Evolutionary conservation across 2,888 invertebrate genomes (phyloP).

Genomic region (Drosophila cognata): DNA sequence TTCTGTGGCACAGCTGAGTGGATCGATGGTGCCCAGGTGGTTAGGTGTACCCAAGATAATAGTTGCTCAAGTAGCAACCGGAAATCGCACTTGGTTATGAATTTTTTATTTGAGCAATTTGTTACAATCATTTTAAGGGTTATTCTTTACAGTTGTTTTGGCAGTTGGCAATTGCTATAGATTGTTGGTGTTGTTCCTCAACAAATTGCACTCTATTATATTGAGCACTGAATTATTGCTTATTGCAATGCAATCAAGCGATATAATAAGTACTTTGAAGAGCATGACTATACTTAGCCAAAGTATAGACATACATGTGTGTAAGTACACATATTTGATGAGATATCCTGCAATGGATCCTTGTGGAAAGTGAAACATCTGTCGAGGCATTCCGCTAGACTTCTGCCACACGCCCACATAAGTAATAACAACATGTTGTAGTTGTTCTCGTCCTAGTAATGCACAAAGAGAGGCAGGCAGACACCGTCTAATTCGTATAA

Average conservation of each 20-base stretch:
- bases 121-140: not conserved
- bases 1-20: not conserved
- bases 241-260: slow-evolving; percentile 5
- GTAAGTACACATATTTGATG: not conserved
- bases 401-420: slow-evolving; percentile 7
- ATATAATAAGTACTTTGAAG: slow-evolving; percentile 13
- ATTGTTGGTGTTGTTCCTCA: too few relatives aligned
- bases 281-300: slow-evolving; percentile 1
- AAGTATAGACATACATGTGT: not conserved
- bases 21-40: not conserved
- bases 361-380: slow-evolving; percentile 10
- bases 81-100: slow-evolving; percentile 14
- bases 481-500: slow-evolving; percentile 1
- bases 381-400: not conserved
- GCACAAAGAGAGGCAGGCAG: slow-evolving; percentile 7
- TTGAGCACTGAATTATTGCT: slow-evolving; percentile 1
- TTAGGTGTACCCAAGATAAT: not conserved
- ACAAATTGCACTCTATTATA: not conserved
- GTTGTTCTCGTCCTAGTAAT: not conserved
- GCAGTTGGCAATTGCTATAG: not conserved
- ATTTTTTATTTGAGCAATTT: slow-evolving; percentile 7
- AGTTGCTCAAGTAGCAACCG: slow-evolving; percentile 3
- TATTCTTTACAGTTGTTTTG: not conserved
- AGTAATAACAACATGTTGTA: slow-evolving; percentile 26
- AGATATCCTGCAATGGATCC: not conserved